These are phyloP conservation scores for Lycophotia porphyrea DNA, from an alignment of 2,888 invertebrate genomes.

Conservation along the genomic window DNA sequence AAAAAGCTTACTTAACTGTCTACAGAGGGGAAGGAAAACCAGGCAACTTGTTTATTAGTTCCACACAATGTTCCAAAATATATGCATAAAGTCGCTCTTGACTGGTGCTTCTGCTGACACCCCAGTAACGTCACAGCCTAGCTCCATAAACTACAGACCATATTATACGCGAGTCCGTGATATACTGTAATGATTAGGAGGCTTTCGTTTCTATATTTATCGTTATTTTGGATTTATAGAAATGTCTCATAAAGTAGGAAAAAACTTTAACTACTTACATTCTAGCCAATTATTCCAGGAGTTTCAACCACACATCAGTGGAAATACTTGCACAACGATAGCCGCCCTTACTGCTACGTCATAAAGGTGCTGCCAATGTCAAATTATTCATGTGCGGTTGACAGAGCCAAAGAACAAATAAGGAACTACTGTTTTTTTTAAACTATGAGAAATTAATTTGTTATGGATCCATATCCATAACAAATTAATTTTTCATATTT, in stretches of 20 bases:
- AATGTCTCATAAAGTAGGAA: constrained; percentile 2
- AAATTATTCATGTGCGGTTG: not conserved
- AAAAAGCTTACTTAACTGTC: not conserved
- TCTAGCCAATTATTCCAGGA: not conserved
- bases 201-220: constrained; percentile 2
- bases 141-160: not conserved
- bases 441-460: no score
- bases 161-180: constrained; percentile 7
- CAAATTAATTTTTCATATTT: constrained; percentile 10
- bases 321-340: not conserved
- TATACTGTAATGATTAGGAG: constrained; percentile 10
- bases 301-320: not conserved
- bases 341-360: not conserved
- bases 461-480: not conserved
- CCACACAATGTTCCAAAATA: not conserved
- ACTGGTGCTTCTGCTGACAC: constrained; percentile 12
- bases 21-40: not conserved
- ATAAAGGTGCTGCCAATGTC: not conserved
- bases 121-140: not conserved
- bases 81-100: not conserved
- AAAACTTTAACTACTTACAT: not conserved
- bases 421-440: not conserved
- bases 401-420: not conserved
- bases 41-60: not conserved
- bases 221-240: not conserved